phyloP scores from a whole-genome alignment of 2,888 invertebrate species.

The Gymnosoma rotundatum region DNA sequence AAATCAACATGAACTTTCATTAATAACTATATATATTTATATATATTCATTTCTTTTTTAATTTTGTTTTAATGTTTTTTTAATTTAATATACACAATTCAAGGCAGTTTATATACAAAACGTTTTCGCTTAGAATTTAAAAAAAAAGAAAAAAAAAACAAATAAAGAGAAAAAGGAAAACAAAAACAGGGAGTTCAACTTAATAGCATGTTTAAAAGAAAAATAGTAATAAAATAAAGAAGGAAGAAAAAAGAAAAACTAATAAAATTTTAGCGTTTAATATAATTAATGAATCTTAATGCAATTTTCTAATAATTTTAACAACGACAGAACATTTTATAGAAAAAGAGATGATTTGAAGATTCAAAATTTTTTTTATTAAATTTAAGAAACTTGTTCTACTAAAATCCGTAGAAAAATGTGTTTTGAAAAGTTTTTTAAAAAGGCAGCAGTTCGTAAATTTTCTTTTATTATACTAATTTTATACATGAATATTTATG shows the following conservation, averaged over 20 bases:
- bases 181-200: background rate
- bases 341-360: background rate
- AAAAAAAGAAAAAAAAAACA: conserved; percentile 15
- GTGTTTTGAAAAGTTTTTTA: no score
- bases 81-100: conserved; percentile 70
- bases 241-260: background rate
- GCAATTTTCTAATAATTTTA: background rate
- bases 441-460: no score
- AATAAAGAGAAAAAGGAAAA: conserved; percentile 21
- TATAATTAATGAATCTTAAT: background rate
- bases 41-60: conserved; percentile 57
- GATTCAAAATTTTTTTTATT: no score
- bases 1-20: conserved; percentile 58
- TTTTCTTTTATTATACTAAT: no score
- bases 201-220: background rate
- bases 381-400: no score
- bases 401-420: no score
- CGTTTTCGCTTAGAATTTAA: conserved; percentile 70
- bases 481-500: no score
- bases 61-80: background rate
- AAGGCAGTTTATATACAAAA: conserved; percentile 74
- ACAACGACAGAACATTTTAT: no score
- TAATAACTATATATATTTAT: no score
- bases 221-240: background rate
- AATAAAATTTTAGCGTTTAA: background rate